Base-by-base conservation (phyloP, 1,140 invertebrate genomes). In the Andricus grossulariae region DNA sequence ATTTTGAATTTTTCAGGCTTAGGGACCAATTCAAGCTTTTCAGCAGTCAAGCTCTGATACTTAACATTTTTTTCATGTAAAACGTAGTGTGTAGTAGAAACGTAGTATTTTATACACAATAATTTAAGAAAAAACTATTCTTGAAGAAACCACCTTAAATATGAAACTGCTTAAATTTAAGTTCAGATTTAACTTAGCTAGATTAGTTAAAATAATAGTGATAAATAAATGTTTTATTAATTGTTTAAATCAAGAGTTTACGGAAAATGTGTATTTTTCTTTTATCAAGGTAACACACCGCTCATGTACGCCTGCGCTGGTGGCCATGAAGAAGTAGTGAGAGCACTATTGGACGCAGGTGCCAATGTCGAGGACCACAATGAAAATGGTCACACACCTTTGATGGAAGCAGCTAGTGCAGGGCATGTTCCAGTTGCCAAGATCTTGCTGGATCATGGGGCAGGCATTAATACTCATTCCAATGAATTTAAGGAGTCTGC, bases 301-400 rank as follows among this genome's bases (percentile, higher is more conserved):
- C 93, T 99, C 51, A 99, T 99, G 97, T 99, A 99, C 92, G 98
- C 98, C 55, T 99, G 98, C 90, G 98, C 98, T 81, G 97, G 97
- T 87, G 98, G 98, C 5, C 97, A 99, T 92, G 96, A 96, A 85
- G 96, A 98, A 80, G 97, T 98, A 79, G 98, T 99, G 11, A 93
- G 94, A 88, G 95, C 96, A 72, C 92, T 99, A 70, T 93, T 99
- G 45, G 96, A 98, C 84, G 94, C 95, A 86, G 97, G 97, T 75
- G 98, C 98, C 76, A 97, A 99, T 91, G 97, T 99, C 12, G 99
- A 99, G 92, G 98, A 98, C 92, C 97, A 99, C 90, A 99, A 99
- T 92, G 98, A 99, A 91, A 99, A 99, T 91, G 98, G 98, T 15
- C 99, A 99, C 92, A 99, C 99, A 60, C 98, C 99, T 25, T 93